phyloP scores from a whole-genome alignment of 2,113 vertebrate genomes.

The Kobus ellipsiprymnus region DNA sequence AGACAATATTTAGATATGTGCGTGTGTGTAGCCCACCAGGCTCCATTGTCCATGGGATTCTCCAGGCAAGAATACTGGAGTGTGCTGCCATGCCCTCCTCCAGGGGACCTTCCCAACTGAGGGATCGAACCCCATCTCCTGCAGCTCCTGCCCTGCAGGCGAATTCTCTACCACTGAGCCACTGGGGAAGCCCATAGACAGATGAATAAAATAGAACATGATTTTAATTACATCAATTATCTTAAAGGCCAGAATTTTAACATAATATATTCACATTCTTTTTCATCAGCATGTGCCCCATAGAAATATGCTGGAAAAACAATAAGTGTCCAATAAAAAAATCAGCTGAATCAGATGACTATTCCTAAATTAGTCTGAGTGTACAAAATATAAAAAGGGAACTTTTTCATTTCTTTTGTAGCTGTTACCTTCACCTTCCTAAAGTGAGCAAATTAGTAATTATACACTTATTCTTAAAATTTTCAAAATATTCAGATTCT shows the following conservation, averaged over 20 bases:
- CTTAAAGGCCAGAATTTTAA: background rate
- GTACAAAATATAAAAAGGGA: background rate
- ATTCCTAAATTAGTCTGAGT: background rate
- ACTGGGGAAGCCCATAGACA: background rate
- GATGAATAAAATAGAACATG: slow-evolving; percentile 1
- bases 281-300: background rate
- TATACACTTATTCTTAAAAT: background rate
- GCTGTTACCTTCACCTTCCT: slow-evolving; percentile 17
- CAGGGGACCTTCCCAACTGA: background rate
- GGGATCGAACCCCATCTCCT: background rate
- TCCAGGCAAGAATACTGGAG: background rate
- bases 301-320: background rate
- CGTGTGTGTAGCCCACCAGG: background rate
- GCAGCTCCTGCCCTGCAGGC: background rate
- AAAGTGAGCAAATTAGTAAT: background rate
- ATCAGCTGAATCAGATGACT: background rate
- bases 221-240: background rate
- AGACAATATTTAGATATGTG: background rate
- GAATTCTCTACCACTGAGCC: background rate
- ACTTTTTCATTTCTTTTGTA: background rate
- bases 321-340: background rate
- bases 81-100: background rate
- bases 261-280: background rate
- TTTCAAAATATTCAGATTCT: background rate
- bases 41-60: background rate